Percentiles rank a stretch among this genome's conserved stretches.
phyloP scores from a whole-genome alignment of 2,888 invertebrate genomes.

The Clusia tigrina region DNA sequence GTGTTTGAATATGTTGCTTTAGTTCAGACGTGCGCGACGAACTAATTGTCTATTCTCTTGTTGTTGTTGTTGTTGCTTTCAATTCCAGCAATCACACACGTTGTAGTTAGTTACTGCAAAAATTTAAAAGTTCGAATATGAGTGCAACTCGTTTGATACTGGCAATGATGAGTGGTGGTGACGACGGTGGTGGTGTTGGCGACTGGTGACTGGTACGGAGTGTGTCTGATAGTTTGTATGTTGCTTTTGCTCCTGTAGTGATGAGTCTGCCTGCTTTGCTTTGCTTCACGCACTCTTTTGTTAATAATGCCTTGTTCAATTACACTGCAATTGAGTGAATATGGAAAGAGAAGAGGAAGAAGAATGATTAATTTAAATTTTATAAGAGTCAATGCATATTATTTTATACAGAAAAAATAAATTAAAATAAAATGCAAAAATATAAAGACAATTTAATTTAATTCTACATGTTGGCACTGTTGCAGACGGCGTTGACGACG shows the following conservation, averaged over 20 bases:
- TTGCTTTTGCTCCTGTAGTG: slow-evolving; percentile 15
- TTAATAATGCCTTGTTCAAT: slow-evolving; percentile 25
- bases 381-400: too few relatives aligned
- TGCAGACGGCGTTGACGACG: too few relatives aligned
- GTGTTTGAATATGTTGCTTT: not conserved
- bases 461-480: too few relatives aligned
- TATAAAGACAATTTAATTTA: slow-evolving; percentile 5
- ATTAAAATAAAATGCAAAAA: not conserved
- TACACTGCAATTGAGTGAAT: slow-evolving; percentile 36
- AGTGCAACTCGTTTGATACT: not conserved
- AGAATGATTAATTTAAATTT: not conserved
- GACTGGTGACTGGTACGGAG: too few relatives aligned
- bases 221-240: slow-evolving; percentile 10
- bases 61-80: not conserved
- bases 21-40: not conserved
- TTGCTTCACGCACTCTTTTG: slow-evolving; percentile 29
- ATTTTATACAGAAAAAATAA: not conserved
- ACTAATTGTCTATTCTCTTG: slow-evolving; percentile 27
- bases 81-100: too few relatives aligned
- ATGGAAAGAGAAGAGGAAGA: not conserved
- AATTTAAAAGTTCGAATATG: not conserved
- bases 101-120: not conserved
- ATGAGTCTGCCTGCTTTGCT: slow-evolving; percentile 32
- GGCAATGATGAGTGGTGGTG: not conserved
- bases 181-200: slow-evolving; percentile 17